These are phyloP conservation scores for Drosophila longiperda DNA, from an alignment of 2,888 invertebrate species.

Conservation along the genomic window DNA sequence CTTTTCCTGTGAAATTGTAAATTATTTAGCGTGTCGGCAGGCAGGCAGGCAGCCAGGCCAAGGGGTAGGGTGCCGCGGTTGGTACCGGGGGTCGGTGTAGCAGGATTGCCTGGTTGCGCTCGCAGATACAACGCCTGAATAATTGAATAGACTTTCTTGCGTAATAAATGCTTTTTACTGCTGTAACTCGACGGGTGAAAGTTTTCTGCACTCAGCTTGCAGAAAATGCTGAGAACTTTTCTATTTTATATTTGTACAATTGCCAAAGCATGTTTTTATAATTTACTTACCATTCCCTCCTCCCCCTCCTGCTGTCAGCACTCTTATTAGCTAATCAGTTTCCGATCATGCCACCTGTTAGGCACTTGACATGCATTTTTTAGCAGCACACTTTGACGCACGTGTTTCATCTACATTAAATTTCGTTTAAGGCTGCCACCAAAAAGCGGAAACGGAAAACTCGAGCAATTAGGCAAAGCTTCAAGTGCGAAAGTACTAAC, in stretches of 20 bases:
- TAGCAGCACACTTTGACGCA: conserved; percentile 48
- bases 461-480: conserved; percentile 64
- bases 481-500: not conserved
- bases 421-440: conserved; percentile 61
- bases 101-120: conserved; percentile 6
- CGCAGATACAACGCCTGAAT: conserved; percentile 68
- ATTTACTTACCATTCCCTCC: fast-evolving
- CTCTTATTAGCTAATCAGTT: conserved; percentile 54
- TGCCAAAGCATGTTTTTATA: conserved; percentile 18
- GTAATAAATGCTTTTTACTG: conserved; percentile 79
- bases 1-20: conserved; percentile 67
- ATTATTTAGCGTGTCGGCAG: conserved; percentile 71
- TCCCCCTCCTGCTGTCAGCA: not conserved
- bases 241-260: conserved; percentile 41
- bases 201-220: conserved; percentile 57
- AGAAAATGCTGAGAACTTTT: conserved; percentile 28
- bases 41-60: conserved; percentile 9
- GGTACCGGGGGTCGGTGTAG: not conserved
- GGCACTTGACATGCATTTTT: conserved; percentile 58
- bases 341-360: conserved; percentile 59
- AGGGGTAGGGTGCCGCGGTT: not conserved
- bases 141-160: conserved; percentile 81
- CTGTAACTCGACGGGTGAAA: conserved; percentile 58
- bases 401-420: conserved; percentile 74
- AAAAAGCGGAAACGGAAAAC: conserved; percentile 30